Conservation (phyloP, 2,888 invertebrate species). For the Eupsilia transversa region DNA sequence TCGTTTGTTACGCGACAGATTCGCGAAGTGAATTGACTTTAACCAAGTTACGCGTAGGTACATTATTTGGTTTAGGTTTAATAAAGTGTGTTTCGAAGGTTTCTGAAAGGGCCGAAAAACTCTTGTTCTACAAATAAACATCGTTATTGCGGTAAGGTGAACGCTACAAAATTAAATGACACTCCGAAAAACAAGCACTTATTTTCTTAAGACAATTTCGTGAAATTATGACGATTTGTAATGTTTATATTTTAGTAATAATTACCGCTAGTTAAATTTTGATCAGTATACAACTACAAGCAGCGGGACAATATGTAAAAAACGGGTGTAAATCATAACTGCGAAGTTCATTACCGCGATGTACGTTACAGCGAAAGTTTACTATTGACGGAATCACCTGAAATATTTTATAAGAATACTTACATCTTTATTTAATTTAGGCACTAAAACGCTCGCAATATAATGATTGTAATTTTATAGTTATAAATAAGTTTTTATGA, state of each 20-base stretch:
- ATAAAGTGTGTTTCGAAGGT: conserved; percentile 29
- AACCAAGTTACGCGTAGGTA: conserved; percentile 8
- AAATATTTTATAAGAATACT: neutral
- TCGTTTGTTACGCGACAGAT: conserved; percentile 27
- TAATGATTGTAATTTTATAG: neutral
- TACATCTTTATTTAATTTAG: neutral
- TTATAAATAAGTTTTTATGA: neutral
- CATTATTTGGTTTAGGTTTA: conserved; percentile 15
- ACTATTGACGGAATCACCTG: too few species aligned
- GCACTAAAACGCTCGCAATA: neutral
- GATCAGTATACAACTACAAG: neutral
- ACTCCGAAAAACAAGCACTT: neutral
- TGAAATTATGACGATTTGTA: neutral
- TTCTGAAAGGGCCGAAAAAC: conserved; percentile 12
- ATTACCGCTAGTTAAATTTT: neutral
- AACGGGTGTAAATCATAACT: too few species aligned
- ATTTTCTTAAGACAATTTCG: neutral
- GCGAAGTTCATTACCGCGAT: too few species aligned
- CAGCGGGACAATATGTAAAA: too few species aligned
- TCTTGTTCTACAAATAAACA: neutral
- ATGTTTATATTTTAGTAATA: neutral
- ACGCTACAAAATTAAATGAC: neutral
- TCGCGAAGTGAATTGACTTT: conserved; percentile 27
- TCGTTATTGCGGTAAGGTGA: neutral
- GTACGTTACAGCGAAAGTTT: too few species aligned